phyloP scores from a whole-genome alignment of 2,113 vertebrate species.

The Microtus pennsylvanicus region DNA sequence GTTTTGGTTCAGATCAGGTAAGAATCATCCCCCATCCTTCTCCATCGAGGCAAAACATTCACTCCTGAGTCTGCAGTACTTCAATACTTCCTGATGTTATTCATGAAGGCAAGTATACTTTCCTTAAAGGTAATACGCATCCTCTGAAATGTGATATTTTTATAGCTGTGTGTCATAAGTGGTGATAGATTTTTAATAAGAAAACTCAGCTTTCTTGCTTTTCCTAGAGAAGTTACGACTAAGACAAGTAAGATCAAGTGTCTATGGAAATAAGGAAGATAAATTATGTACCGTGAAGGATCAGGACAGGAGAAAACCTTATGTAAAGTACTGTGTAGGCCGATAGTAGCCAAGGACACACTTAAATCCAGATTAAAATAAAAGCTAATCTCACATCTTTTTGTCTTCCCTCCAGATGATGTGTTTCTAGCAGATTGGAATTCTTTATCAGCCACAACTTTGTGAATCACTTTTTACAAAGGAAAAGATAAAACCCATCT shows the following conservation, averaged over 20 bases:
- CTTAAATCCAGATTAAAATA: constrained; percentile 49
- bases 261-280: background rate
- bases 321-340: constrained; percentile 26
- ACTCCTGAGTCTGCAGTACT: background rate
- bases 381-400: constrained; percentile 28
- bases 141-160: background rate
- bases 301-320: constrained; percentile 43
- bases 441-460: constrained; percentile 54
- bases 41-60: background rate
- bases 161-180: background rate
- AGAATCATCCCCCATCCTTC: constrained; percentile 5
- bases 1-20: constrained; percentile 5
- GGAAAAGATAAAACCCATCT: constrained; percentile 70
- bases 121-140: background rate
- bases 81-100: background rate
- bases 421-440: constrained; percentile 28
- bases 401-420: background rate
- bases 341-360: constrained; percentile 25
- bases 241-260: constrained; percentile 42
- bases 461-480: constrained; percentile 56
- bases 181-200: background rate
- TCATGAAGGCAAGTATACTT: constrained; percentile 35
- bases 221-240: constrained; percentile 46
- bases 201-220: background rate
- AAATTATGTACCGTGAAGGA: constrained; percentile 26